Percentiles rank a stretch among this genome's conserved stretches.
Conservation (phyloP, 1,140 invertebrate genomes). For the Anagrus nilaparvatae region DNA sequence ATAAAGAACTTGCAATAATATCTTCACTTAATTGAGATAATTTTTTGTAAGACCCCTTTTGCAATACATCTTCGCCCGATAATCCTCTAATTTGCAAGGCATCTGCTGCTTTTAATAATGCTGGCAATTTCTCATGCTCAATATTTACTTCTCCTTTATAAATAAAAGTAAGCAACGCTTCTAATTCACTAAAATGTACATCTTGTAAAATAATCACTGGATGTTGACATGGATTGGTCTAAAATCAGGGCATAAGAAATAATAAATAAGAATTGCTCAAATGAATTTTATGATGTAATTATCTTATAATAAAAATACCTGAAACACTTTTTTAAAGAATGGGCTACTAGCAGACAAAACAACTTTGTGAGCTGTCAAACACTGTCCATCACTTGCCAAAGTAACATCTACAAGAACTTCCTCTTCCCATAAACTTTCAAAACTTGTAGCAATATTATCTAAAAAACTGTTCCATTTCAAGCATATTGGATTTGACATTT, state of each 20-base stretch:
- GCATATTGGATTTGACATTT: conserved; percentile 49
- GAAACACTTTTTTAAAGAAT: conserved; percentile 57
- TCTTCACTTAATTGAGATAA: conserved; percentile 26
- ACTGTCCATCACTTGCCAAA: conserved; percentile 55
- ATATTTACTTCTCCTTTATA: conserved; percentile 61
- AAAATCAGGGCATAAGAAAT: conserved; percentile 27
- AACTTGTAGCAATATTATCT: conserved; percentile 50
- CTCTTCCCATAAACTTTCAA: conserved; percentile 53
- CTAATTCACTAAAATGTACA: conserved; percentile 49
- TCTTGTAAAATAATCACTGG: conserved; percentile 59
- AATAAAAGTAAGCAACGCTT: conserved; percentile 52
- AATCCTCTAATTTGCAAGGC: conserved; percentile 53
- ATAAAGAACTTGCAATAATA: conserved; percentile 17
- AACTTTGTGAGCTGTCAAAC: conserved; percentile 60
- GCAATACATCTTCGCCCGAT: conserved; percentile 41
- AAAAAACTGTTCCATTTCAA: conserved; percentile 59
- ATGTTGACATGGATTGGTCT: conserved; percentile 57
- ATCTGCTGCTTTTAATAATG: conserved; percentile 52
- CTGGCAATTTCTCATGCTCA: conserved; percentile 51
- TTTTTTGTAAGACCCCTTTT: conserved; percentile 33
- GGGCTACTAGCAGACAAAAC: conserved; percentile 63
- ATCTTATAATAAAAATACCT: conserved; percentile 36
- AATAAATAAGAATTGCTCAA: conserved; percentile 27
- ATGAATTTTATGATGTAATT: background rate
- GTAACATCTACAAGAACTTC: conserved; percentile 61